Evolutionary conservation across 2,888 invertebrate species (phyloP), one percentile per base, ranked within the genome.

Genomic region (Chrysodeixis includens): DNA sequence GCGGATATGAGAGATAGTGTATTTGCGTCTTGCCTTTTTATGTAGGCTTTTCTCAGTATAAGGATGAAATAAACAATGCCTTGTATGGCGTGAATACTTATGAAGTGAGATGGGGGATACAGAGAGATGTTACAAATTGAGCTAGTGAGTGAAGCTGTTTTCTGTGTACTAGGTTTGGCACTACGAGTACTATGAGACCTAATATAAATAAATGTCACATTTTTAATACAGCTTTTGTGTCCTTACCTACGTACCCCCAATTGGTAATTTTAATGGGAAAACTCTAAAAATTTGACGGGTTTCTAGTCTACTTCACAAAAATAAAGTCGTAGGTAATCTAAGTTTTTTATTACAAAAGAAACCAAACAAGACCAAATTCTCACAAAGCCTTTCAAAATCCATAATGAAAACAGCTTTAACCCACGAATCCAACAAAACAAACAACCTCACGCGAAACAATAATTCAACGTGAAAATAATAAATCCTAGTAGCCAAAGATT

Each of bases 381-480:
- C 18, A 20, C 20, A 49, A 49, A 20, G 20, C 46, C 18, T 20
- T 49, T 49, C 20, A 49, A 49, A 20, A 49, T 20, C 46, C 46
- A 49, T 49, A 20, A 49, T 20, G 40, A 40, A 40, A 40, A 53
- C 22, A 20, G 53, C 26, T 9, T 30, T 22, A 22, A 30, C 53
- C 18, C 55, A 40, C 46, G 20, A 49, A 49, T 49, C 20, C 46
- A 20, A 3, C 18, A 49, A 49, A 49, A 20, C 30, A 61, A 76
- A 51, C 51, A 56, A 20, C 20, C 56, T 22, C 60, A 30, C 51
- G 56, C 49, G 68, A 76, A 74, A 71, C 62, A 69, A 73, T 61
- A 61, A 56, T 78, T 67, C 52, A 67, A 76, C 78, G 54, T 71
- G 62, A 78, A 80, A 78, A 69, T 58, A 78, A 77, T 73, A 74